A percentile compares a stretch with the other conserved stretches of the same genome.
Evolutionary conservation across 2,888 invertebrate genomes (phyloP).

Genomic region (Tenthredo amoena): DNA sequence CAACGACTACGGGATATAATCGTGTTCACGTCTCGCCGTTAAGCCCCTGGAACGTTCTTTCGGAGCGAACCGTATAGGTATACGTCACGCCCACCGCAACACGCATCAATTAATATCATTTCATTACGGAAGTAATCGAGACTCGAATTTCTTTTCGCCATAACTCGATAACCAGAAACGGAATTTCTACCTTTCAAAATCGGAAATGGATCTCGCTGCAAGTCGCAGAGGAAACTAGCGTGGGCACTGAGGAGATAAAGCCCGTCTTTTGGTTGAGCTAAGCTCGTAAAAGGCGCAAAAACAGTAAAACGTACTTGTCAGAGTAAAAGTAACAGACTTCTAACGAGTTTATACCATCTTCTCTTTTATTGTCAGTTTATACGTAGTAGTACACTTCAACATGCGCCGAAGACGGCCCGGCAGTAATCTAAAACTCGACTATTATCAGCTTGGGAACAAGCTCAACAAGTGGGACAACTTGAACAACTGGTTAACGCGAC

Average conservation of each 20-base stretch:
- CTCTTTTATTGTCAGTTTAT: neutral
- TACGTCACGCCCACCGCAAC: slow-evolving; percentile 15
- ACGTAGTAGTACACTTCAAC: neutral
- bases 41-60: slow-evolving; percentile 21
- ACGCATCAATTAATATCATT: slow-evolving; percentile 23
- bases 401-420: neutral
- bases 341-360: neutral
- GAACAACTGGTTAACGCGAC: slow-evolving; percentile 39
- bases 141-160: neutral
- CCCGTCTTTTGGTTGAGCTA: neutral
- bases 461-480: slow-evolving; percentile 44
- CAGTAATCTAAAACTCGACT: neutral
- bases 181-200: neutral
- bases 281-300: slow-evolving; percentile 9
- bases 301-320: neutral
- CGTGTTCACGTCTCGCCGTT: slow-evolving; percentile 13
- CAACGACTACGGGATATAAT: slow-evolving; percentile 26
- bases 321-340: neutral
- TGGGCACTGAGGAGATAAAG: slow-evolving; percentile 2
- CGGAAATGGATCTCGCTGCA: neutral
- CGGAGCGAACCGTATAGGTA: neutral
- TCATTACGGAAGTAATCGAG: slow-evolving; percentile 32
- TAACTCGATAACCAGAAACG: neutral
- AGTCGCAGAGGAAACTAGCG: neutral
- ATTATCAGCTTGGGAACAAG: slow-evolving; percentile 26